phyloP scores from a whole-genome alignment of 2,888 invertebrate genomes.

The Phanerotoma sp. region DNA sequence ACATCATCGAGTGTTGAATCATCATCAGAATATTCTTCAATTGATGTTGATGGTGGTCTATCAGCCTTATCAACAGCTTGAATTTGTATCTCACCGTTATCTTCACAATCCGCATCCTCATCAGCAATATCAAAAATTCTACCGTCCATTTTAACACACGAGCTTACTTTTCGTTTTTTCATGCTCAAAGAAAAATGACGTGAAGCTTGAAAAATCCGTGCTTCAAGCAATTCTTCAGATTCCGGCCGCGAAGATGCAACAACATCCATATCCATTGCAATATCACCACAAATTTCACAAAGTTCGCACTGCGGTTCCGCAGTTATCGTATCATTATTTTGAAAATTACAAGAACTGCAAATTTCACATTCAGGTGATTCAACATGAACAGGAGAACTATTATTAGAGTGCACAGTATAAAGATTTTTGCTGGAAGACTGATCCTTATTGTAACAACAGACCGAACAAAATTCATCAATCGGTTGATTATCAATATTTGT shows the following conservation, averaged over 20 bases:
- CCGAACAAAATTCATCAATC: slow-evolving; percentile 49
- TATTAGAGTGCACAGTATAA: slow-evolving; percentile 46
- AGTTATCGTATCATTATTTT: slow-evolving; percentile 35
- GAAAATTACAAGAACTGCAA: slow-evolving; percentile 50
- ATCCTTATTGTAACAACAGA: slow-evolving; percentile 48
- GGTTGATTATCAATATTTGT: slow-evolving; percentile 32
- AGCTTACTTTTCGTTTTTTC: slow-evolving; percentile 35
- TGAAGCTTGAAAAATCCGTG: slow-evolving; percentile 21
- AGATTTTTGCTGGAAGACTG: slow-evolving; percentile 43
- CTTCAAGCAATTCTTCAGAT: slow-evolving; percentile 30
- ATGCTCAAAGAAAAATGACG: slow-evolving; percentile 35
- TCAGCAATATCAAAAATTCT: slow-evolving; percentile 31
- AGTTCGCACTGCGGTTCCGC: slow-evolving; percentile 43
- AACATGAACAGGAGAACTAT: slow-evolving; percentile 49
- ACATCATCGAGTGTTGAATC: slow-evolving; percentile 35
- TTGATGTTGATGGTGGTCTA: slow-evolving; percentile 18
- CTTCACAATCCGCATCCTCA: slow-evolving; percentile 28
- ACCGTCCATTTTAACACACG: slow-evolving; percentile 25
- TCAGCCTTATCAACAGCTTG: slow-evolving; percentile 11
- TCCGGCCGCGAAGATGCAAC: slow-evolving; percentile 34
- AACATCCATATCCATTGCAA: slow-evolving; percentile 34
- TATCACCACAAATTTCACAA: slow-evolving; percentile 53
- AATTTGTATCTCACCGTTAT: slow-evolving; percentile 29
- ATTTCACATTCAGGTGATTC: slow-evolving; percentile 55
- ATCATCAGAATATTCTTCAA: slow-evolving; percentile 33